A percentile compares a stretch with the other conserved stretches of the same genome.
Evolutionary conservation across 2,797 vertebrate genomes (phyloP).

Genomic region (Chloroceryle amazona): DNA sequence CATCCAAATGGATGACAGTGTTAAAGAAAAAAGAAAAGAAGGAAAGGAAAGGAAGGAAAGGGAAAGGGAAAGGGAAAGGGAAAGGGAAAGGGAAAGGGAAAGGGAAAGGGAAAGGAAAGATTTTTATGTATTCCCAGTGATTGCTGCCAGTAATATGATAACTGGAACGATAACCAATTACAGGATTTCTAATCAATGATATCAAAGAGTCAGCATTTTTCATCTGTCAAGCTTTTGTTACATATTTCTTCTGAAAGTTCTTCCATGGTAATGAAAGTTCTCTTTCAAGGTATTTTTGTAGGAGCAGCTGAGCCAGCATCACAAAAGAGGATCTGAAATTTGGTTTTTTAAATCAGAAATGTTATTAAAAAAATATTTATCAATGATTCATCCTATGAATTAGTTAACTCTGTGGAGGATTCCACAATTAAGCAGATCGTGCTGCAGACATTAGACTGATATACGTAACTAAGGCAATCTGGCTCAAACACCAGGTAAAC

Average conservation of each 20-base stretch:
- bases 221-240: slow-evolving; percentile 4
- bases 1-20: slow-evolving; percentile 52
- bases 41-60: background rate
- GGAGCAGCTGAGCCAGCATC: background rate
- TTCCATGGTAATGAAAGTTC: background rate
- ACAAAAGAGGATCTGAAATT: background rate
- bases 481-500: background rate
- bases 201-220: slow-evolving; percentile 58
- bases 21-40: slow-evolving; percentile 58
- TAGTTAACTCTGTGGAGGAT: background rate
- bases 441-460: background rate
- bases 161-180: slow-evolving; percentile 60
- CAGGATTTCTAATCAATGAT: slow-evolving; percentile 64
- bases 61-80: too few species aligned
- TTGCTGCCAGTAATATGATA: slow-evolving; percentile 42
- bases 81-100: too few species aligned
- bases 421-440: background rate
- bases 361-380: background rate
- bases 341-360: background rate
- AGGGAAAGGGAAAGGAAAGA: too few species aligned
- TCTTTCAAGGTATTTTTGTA: background rate
- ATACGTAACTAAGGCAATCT: background rate
- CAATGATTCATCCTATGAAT: background rate
- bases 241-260: slow-evolving; percentile 14
- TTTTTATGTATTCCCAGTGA: slow-evolving; percentile 45